Percentiles rank a stretch among this genome's conserved stretches.
Evolutionary conservation across 2,888 invertebrate genomes (phyloP).

Genomic region (Ophion costatus): DNA sequence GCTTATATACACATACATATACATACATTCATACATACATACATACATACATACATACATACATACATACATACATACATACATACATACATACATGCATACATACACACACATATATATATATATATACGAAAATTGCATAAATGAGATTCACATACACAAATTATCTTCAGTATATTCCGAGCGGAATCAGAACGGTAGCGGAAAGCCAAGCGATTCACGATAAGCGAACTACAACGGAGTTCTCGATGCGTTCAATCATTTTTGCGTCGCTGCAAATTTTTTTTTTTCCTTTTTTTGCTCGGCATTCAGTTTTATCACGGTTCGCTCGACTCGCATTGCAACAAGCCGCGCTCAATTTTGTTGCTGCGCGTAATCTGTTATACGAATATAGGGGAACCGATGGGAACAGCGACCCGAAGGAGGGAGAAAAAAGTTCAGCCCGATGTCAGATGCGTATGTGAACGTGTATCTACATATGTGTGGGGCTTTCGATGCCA

Average conservation of each 20-base stretch:
- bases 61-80: neutral
- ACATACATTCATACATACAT: too few species aligned
- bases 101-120: too few species aligned
- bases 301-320: constrained; percentile 32
- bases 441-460: constrained; percentile 1
- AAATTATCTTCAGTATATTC: neutral
- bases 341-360: neutral
- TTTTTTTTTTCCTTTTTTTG: neutral
- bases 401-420: constrained; percentile 13
- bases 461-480: neutral
- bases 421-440: neutral
- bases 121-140: neutral
- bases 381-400: constrained; percentile 26
- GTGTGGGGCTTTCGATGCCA: neutral
- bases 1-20: too few species aligned
- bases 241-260: constrained; percentile 11
- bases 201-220: neutral
- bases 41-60: too few species aligned
- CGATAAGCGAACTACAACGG: neutral
- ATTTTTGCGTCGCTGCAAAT: constrained; percentile 15
- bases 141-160: neutral
- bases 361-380: constrained; percentile 19
- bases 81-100: too few species aligned
- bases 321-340: constrained; percentile 28
- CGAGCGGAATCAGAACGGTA: neutral